Base-by-base conservation (phyloP, 2,797 vertebrate genomes). In the Acestrorhynchus altus region DNA sequence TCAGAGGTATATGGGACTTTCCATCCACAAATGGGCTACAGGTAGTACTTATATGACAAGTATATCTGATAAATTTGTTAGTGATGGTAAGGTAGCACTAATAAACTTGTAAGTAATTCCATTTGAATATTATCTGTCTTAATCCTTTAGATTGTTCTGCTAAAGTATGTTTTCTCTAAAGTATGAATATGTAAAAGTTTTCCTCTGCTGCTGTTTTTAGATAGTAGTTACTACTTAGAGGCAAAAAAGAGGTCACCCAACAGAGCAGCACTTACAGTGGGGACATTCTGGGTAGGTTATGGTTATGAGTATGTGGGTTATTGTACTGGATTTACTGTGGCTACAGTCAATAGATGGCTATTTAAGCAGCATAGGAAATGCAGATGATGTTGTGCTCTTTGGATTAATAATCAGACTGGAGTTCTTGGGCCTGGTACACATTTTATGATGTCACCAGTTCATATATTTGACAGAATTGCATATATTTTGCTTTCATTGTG, bases 121-220 rank as follows among this genome's bases (percentile, higher is more conserved):
- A 46, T 13, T 44, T 28, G 4, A 6, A 0, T 16, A 56, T 57
- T 42, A 3, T 13, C 6, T 8, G 8, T 52, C n/a, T 13, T 9
- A 52, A n/a, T 52, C n/a, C 20, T 20, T 18, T 52, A 52, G 51
- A 20, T 52, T 52, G 51, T 52, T 73, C 31, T 35, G 31, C 31
- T 35, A 6, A 35, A 35, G 31, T 6, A 35, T 2, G 31, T 35
- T 35, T 35, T 35, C 31, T 35, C 2, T 35, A 35, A 35, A 35
- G 31, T 35, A 35, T 35, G 31, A 35, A 6, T 35, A 35, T 42
- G 28, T 26, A 9, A 10, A 2, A 42, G 31, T 22, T 65, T 74
- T 74, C 10, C 72, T 40, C 20, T 16, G n/a, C 22, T 67, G 51
- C 24, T 75, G 61, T 47, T 76, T 66, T 67, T 57, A 24, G 26